Evolutionary conservation across 2,888 invertebrate genomes (phyloP).

Genomic region (Tiphia femorata): DNA sequence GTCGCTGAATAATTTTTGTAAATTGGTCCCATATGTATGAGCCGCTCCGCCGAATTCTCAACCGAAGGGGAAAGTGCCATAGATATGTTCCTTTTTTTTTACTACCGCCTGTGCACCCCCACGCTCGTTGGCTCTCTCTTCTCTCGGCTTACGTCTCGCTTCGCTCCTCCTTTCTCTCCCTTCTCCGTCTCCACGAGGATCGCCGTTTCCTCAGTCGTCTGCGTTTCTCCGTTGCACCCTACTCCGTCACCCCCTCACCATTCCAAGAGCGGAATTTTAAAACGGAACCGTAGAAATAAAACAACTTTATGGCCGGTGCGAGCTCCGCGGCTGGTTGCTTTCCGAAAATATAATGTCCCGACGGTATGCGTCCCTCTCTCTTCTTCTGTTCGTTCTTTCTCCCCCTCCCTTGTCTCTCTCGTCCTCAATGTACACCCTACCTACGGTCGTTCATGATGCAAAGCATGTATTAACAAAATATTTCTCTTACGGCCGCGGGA

Average conservation of each 20-base stretch:
- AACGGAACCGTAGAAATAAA: conserved; percentile 58
- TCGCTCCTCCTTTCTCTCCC: conserved; percentile 16
- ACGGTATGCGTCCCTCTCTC: conserved; percentile 32
- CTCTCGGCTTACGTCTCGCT: conserved; percentile 10
- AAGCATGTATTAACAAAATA: conserved; percentile 34
- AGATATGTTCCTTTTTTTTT: conserved; percentile 22
- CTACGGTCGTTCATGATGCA: conserved; percentile 28
- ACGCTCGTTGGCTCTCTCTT: conserved; percentile 15
- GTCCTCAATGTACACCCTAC: conserved; percentile 20
- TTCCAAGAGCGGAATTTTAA: conserved; percentile 58
- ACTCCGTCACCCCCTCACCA: conserved; percentile 32
- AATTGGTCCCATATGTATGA: conserved; percentile 63
- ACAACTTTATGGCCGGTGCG: conserved; percentile 56
- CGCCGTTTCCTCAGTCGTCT: no score
- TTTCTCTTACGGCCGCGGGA: conserved; percentile 17
- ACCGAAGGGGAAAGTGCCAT: conserved; percentile 41
- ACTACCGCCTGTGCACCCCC: conserved; percentile 10
- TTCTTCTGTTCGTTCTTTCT: no score
- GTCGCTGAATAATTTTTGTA: conserved; percentile 61
- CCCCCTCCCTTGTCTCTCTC: no score
- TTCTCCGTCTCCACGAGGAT: conserved; percentile 16
- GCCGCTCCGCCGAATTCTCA: conserved; percentile 52
- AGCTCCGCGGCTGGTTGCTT: conserved; percentile 39
- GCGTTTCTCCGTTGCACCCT: conserved; percentile 18
- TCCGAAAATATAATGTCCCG: conserved; percentile 49